Conservation (phyloP, 2,888 invertebrate genomes). For the Portevinia maculata region DNA sequence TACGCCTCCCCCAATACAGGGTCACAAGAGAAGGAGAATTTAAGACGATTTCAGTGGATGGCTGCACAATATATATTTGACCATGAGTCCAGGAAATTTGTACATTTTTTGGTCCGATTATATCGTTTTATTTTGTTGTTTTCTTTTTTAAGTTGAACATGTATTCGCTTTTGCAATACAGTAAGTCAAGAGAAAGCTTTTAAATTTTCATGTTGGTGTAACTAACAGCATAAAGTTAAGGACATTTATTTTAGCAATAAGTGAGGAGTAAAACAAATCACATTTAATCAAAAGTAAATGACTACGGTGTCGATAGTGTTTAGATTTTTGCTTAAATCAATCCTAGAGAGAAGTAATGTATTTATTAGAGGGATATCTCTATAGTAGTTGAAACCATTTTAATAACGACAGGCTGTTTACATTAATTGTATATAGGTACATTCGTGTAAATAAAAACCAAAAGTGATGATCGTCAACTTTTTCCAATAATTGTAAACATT, state of each 20-base stretch:
- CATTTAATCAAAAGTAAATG: slow-evolving; percentile 36
- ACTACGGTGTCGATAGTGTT: slow-evolving; percentile 5
- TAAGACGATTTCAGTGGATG: slow-evolving; percentile 71
- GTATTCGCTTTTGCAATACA: slow-evolving; percentile 32
- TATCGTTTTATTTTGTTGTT: slow-evolving; percentile 13
- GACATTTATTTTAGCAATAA: slow-evolving; percentile 31
- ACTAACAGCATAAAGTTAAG: slow-evolving; percentile 51
- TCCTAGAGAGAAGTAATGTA: slow-evolving; percentile 7
- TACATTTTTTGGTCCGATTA: slow-evolving; percentile 6
- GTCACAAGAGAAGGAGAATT: slow-evolving; percentile 81
- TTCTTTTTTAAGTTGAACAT: slow-evolving; percentile 13
- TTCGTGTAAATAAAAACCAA: slow-evolving; percentile 41
- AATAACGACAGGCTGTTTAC: slow-evolving; percentile 29
- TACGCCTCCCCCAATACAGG: slow-evolving; percentile 81
- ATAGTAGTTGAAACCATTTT: neutral
- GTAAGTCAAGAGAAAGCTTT: slow-evolving; percentile 30
- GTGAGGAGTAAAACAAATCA: slow-evolving; percentile 37
- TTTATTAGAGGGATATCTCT: neutral
- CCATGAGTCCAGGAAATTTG: neutral
- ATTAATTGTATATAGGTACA: slow-evolving; percentile 55
- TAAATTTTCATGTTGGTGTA: slow-evolving; percentile 55
- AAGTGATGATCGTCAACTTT: slow-evolving; percentile 12
- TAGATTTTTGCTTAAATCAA: slow-evolving; percentile 21
- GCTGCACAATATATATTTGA: slow-evolving; percentile 30
- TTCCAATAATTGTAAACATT: slow-evolving; percentile 13